Evolutionary conservation across 2,888 invertebrate species (phyloP).

Genomic region (Tetanocera ferruginea): DNA sequence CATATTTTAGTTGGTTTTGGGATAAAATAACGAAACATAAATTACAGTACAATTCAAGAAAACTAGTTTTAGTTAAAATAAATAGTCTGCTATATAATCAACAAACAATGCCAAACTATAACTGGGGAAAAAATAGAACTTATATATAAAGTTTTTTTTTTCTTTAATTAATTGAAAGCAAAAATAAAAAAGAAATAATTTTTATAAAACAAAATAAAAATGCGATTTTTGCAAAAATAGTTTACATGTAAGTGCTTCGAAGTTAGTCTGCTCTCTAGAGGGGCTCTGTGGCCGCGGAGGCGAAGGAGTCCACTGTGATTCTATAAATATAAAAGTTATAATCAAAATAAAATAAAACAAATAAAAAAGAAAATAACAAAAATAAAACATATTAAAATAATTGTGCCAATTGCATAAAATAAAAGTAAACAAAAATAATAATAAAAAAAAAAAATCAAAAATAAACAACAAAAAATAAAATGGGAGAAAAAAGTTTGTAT

Average conservation of each 20-base stretch:
- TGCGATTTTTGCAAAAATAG: slow-evolving; percentile 52
- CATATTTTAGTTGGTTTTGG: background rate
- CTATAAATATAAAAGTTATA: slow-evolving; percentile 69
- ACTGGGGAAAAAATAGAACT: slow-evolving; percentile 14
- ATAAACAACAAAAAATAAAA: too few species aligned
- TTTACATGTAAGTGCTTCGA: slow-evolving; percentile 72
- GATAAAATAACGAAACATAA: too few species aligned
- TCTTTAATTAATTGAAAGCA: background rate
- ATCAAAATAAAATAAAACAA: slow-evolving; percentile 57
- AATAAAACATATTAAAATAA: slow-evolving; percentile 43
- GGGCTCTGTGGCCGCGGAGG: slow-evolving; percentile 72
- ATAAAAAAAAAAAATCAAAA: slow-evolving; percentile 23
- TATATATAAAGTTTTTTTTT: too few species aligned
- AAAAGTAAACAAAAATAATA: slow-evolving; percentile 35
- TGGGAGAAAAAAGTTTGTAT: slow-evolving; percentile 55
- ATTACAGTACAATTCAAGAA: background rate
- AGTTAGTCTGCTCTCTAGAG: slow-evolving; percentile 72
- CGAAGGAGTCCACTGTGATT: slow-evolving; percentile 72
- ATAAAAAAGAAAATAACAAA: slow-evolving; percentile 49
- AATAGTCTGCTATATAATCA: slow-evolving; percentile 2
- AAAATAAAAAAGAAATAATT: background rate
- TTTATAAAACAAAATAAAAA: slow-evolving; percentile 18
- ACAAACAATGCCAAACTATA: background rate
- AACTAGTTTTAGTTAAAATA: background rate
- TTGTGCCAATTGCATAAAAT: slow-evolving; percentile 40